Conservation (phyloP, 1,140 invertebrate genomes). For the Elymnias hypermnestra region DNA sequence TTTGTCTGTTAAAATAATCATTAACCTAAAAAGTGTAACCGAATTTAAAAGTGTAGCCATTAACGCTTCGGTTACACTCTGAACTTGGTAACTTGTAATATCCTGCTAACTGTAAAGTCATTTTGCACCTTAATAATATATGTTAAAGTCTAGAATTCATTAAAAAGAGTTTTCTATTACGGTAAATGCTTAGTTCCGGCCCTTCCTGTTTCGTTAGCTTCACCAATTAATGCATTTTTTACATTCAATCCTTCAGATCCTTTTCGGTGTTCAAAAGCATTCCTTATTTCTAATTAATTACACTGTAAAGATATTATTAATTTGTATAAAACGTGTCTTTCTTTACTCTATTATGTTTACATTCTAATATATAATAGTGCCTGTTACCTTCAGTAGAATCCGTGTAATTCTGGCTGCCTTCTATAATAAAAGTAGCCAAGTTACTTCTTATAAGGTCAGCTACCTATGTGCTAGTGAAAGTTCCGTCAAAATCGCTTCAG, state of each 20-base stretch:
- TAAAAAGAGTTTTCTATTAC: not conserved
- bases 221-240: constrained; percentile 50
- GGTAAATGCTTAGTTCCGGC: constrained; percentile 20
- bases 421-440: no score
- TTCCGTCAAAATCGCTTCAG: no score
- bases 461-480: no score
- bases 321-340: no score
- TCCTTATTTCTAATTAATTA: no score
- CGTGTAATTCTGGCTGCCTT: no score
- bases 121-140: not conserved
- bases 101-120: not conserved
- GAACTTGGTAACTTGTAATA: constrained; percentile 1
- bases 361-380: no score
- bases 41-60: constrained; percentile 5
- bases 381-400: no score
- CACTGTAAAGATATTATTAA: no score
- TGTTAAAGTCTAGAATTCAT: not conserved
- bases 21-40: constrained; percentile 6
- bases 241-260: constrained; percentile 23
- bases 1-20: constrained; percentile 1
- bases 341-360: no score
- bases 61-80: constrained; percentile 6
- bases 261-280: constrained; percentile 30
- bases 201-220: constrained; percentile 28
- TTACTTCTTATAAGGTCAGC: no score